These are phyloP conservation scores for Pseudotriccus pelzelni DNA, from an alignment of 2,797 vertebrate genomes.

Conservation along the genomic window DNA sequence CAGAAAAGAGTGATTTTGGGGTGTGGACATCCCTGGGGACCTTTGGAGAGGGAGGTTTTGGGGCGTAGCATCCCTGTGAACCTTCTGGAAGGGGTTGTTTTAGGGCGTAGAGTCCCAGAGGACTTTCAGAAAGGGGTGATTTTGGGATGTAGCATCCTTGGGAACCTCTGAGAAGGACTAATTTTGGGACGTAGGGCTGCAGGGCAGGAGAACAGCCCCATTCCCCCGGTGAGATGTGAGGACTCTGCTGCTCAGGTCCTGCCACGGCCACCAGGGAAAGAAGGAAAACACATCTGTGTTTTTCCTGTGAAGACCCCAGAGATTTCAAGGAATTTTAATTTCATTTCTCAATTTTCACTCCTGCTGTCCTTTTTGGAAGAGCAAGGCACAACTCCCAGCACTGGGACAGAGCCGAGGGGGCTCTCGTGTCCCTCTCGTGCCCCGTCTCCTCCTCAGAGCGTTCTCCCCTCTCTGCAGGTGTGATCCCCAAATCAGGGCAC, in stretches of 20 bases:
- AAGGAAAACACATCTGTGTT: neutral
- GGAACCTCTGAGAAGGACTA: rapidly evolving
- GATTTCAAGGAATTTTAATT: neutral
- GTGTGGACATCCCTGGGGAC: rapidly evolving
- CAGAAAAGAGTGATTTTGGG: neutral
- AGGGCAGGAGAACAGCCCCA: neutral
- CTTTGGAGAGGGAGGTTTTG: neutral
- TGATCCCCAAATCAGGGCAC: constrained; percentile 79
- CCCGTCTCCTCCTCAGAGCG: neutral
- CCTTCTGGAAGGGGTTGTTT: neutral
- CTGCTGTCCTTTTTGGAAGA: neutral
- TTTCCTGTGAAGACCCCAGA: rapidly evolving
- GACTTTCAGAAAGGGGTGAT: rapidly evolving
- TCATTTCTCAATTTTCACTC: neutral
- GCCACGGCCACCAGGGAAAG: rapidly evolving
- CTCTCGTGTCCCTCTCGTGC: neutral
- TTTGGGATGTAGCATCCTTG: neutral
- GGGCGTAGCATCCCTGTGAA: too few species aligned
- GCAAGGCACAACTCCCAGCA: neutral
- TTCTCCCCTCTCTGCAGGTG: constrained; percentile 63
- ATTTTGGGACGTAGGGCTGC: neutral
- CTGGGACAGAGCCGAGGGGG: neutral
- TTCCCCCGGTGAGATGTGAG: neutral
- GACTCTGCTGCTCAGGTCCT: neutral
- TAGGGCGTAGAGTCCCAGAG: neutral